Conservation (phyloP, 2,888 invertebrate species). For the Anarsia innoxiella region DNA sequence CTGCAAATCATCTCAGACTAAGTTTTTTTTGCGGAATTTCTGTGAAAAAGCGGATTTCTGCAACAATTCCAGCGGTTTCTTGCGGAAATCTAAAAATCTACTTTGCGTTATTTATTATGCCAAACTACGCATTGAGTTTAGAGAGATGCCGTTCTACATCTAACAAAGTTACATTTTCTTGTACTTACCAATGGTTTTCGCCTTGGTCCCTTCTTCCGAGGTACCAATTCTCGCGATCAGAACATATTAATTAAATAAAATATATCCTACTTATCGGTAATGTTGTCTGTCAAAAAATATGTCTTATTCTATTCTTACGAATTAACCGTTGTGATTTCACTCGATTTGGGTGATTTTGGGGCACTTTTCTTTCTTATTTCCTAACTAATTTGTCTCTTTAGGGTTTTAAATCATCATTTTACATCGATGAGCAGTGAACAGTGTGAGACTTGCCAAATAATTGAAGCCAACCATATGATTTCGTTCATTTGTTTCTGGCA, state of each 20-base stretch:
- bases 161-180: neutral
- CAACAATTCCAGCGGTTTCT: neutral
- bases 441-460: slow-evolving; percentile 65
- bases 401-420: slow-evolving; percentile 46
- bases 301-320: slow-evolving; percentile 49
- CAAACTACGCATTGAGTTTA: neutral
- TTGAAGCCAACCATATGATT: slow-evolving; percentile 70
- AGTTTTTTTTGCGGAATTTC: slow-evolving; percentile 9
- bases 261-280: slow-evolving; percentile 30
- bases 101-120: slow-evolving; percentile 11
- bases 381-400: slow-evolving; percentile 44
- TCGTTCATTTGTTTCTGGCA: slow-evolving; percentile 60
- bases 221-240: slow-evolving; percentile 30
- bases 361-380: slow-evolving; percentile 43
- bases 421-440: slow-evolving; percentile 49
- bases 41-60: slow-evolving; percentile 3
- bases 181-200: slow-evolving; percentile 12
- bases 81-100: slow-evolving; percentile 8
- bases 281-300: slow-evolving; percentile 42
- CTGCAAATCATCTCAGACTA: slow-evolving; percentile 19
- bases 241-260: slow-evolving; percentile 44
- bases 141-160: neutral
- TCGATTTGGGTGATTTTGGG: slow-evolving; percentile 37
- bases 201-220: slow-evolving; percentile 10
- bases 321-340: slow-evolving; percentile 46